Evolutionary conservation across 2,888 invertebrate genomes (phyloP).

Genomic region (Agriopis marginaria): DNA sequence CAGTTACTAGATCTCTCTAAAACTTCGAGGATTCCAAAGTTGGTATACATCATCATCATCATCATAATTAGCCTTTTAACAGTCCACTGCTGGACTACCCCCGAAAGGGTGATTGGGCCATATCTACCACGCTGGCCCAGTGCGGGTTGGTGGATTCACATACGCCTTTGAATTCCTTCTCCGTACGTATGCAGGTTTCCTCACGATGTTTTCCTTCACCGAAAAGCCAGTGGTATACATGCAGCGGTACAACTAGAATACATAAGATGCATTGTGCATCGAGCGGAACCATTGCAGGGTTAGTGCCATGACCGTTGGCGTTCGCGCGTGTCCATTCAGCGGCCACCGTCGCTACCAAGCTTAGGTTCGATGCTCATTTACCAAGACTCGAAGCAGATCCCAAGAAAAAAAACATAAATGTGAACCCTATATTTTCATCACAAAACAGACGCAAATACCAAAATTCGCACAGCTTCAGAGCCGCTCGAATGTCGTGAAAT

Average conservation of each 20-base stretch:
- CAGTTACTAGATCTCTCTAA: background rate
- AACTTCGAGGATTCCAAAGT: background rate
- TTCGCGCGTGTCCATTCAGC: constrained; percentile 60
- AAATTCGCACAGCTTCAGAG: background rate
- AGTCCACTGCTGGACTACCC: too few species aligned
- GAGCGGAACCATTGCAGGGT: constrained; percentile 73
- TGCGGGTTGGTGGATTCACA: too few species aligned
- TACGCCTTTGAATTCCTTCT: too few species aligned
- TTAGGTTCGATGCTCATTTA: background rate
- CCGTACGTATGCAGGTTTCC: too few species aligned
- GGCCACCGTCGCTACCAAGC: constrained; percentile 3
- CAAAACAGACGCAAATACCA: too few species aligned
- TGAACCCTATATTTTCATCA: background rate
- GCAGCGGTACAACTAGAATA: constrained; percentile 26
- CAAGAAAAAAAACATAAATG: background rate
- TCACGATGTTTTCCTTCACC: too few species aligned
- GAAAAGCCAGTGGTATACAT: too few species aligned
- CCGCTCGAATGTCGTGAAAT: background rate
- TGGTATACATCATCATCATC: too few species aligned
- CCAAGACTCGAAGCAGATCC: background rate
- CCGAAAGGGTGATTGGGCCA: too few species aligned
- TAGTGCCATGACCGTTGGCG: constrained; percentile 71
- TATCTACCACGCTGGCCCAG: too few species aligned
- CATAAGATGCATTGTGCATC: constrained; percentile 59
- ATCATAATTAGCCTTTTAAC: too few species aligned